Evolutionary conservation across 2,888 invertebrate species (phyloP), one percentile per base, ranked within the genome.

Genomic region (Cotesia congregata): DNA sequence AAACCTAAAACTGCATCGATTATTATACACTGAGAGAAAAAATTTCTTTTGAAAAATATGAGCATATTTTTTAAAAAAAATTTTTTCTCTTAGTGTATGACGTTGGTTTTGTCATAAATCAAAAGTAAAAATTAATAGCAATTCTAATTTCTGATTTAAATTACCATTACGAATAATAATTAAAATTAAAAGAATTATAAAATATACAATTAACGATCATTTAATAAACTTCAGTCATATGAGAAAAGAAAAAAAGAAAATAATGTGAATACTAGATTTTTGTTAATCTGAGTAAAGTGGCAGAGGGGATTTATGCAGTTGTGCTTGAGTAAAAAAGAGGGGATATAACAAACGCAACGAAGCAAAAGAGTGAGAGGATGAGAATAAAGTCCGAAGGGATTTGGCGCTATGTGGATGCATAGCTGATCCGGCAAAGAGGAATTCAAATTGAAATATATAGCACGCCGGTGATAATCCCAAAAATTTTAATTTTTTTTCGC

Each of bases 341-440:
- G 65, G 39, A 72, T 50, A 20, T 62, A n/a, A 67, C 39, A 38
- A 67, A 59, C 59, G 59, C 50, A 59, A 20, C 20, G 65, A 72
- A 67, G 60, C 50, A 60, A 68, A 65, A 38, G 76, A 72, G 50
- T 20, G 69, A 64, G 73, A 75, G 17, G 73, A 50, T 72, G 61
- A 71, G 62, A 40, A 74, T 69, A 64, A 75, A 70, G 65, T 75
- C 60, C 72, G 75, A 76, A 72, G 76, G 74, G 76, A 70, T 69
- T 76, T 67, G 77, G 77, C 75, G 77, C 74, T 73, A 72, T 73
- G 74, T 74, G 78, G 74, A 77, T 79, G 79, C 77, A 75, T 75
- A 73, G 67, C 68, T 76, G 72, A 76, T 75, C 75, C 68, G 77
- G 75, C 75, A 79, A 80, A 80, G 78, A 76, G 79, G 75, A 80